Conservation (phyloP, 2,888 invertebrate species). For the Melinaea marsaeus region DNA sequence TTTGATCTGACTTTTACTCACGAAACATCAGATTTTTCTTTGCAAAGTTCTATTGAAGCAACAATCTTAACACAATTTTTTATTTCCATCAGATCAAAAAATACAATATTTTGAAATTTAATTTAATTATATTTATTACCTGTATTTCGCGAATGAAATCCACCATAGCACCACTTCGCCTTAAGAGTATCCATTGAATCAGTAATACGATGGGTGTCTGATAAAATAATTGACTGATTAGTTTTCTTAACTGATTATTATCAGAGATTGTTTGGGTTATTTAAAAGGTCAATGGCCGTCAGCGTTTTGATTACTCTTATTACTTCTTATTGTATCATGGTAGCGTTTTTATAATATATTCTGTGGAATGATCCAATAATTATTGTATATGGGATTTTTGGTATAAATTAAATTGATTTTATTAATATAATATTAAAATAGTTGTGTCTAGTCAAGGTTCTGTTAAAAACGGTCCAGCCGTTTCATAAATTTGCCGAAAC, state of each 20-base stretch:
- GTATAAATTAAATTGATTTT: too few relatives aligned
- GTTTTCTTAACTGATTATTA: slow-evolving; percentile 51
- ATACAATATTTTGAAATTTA: background rate
- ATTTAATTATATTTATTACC: background rate
- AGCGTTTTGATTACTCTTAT: background rate
- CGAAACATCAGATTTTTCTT: too few relatives aligned
- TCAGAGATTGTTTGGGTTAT: slow-evolving; percentile 28
- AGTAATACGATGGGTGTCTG: slow-evolving; percentile 38
- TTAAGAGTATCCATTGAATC: slow-evolving; percentile 28
- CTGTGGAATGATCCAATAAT: background rate
- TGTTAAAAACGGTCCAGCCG: slow-evolving; percentile 5
- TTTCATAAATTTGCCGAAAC: background rate
- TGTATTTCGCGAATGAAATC: background rate
- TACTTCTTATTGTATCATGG: background rate
- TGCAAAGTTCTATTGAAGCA: too few relatives aligned
- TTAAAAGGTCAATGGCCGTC: slow-evolving; percentile 18
- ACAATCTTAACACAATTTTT: background rate
- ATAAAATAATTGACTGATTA: slow-evolving; percentile 54
- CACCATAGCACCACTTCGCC: slow-evolving; percentile 16
- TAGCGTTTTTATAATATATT: background rate
- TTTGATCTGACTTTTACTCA: too few relatives aligned
- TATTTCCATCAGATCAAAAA: background rate
- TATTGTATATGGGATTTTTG: too few relatives aligned
- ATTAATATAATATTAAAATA: too few relatives aligned
- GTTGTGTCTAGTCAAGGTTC: too few relatives aligned